Percentiles rank a stretch among this genome's conserved stretches.
These are phyloP conservation scores for Aquatica leii DNA, from an alignment of 2,888 invertebrate genomes.

Conservation along the genomic window DNA sequence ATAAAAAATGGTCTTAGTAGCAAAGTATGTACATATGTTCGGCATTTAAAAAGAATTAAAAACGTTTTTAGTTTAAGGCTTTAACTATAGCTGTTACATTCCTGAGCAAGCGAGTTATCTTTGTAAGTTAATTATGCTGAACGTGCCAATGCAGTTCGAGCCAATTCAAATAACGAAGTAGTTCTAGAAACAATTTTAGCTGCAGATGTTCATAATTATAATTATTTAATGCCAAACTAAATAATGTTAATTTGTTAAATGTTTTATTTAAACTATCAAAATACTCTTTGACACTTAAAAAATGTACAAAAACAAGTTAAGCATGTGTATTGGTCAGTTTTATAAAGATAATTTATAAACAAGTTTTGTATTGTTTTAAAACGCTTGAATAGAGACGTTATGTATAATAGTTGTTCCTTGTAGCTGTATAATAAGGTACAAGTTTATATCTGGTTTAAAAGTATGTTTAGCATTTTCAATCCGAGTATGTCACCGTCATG, in stretches of 20 bases:
- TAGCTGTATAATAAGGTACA: conserved; percentile 48
- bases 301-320: too few species aligned
- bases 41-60: too few species aligned
- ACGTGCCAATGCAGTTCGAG: conserved; percentile 27
- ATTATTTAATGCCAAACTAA: too few species aligned
- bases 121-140: conserved; percentile 24
- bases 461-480: conserved; percentile 46
- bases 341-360: conserved; percentile 24
- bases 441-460: conserved; percentile 45
- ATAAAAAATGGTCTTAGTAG: too few species aligned
- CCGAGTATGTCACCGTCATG: conserved; percentile 49
- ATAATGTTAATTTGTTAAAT: too few species aligned
- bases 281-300: too few species aligned
- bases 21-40: too few species aligned
- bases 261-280: too few species aligned
- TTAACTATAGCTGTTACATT: too few species aligned
- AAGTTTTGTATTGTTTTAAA: conserved; percentile 36
- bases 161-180: conserved; percentile 22
- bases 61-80: too few species aligned
- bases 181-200: background rate
- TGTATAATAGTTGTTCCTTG: conserved; percentile 37
- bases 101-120: background rate
- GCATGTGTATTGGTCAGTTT: conserved; percentile 8
- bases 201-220: conserved; percentile 13
- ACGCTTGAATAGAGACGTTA: conserved; percentile 46